phyloP scores from a whole-genome alignment of 2,888 invertebrate genomes.

The Biston stratarius region DNA sequence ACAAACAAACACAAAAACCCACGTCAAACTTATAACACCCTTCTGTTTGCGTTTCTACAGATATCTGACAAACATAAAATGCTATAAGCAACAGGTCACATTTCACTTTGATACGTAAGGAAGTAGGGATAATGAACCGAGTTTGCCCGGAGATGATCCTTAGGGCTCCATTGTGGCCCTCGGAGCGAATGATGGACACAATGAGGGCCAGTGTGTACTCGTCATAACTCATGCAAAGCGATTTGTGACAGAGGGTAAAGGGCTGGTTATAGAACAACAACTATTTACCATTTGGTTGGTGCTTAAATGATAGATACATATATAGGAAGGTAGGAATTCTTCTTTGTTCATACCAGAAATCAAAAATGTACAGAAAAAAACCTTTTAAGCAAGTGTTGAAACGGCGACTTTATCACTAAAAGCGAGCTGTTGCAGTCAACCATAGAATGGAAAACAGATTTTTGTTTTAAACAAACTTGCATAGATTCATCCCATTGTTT shows the following conservation, averaged over 20 bases:
- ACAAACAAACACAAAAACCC: no score
- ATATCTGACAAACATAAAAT: background rate
- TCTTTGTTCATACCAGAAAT: no score
- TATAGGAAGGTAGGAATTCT: no score
- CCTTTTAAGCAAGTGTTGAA: no score
- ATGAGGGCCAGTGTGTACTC: slow-evolving; percentile 33
- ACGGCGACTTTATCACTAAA: no score
- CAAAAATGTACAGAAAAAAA: no score
- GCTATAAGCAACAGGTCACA: slow-evolving; percentile 7
- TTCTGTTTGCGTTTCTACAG: background rate
- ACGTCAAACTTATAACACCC: no score
- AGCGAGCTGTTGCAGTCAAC: no score
- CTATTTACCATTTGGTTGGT: background rate
- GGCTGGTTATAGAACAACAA: slow-evolving; percentile 4
- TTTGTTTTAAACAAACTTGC: no score
- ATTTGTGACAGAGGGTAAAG: slow-evolving; percentile 27
- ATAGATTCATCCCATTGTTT: no score
- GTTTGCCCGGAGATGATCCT: slow-evolving; percentile 20
- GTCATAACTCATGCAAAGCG: slow-evolving; percentile 37
- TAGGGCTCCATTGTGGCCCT: slow-evolving; percentile 16
- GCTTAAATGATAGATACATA: background rate
- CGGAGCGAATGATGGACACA: slow-evolving; percentile 26
- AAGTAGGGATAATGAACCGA: slow-evolving; percentile 23
- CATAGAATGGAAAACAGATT: no score
- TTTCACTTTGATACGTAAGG: background rate